Conservation (phyloP, 2,797 vertebrate species). For the Phalloptychus januarius region DNA sequence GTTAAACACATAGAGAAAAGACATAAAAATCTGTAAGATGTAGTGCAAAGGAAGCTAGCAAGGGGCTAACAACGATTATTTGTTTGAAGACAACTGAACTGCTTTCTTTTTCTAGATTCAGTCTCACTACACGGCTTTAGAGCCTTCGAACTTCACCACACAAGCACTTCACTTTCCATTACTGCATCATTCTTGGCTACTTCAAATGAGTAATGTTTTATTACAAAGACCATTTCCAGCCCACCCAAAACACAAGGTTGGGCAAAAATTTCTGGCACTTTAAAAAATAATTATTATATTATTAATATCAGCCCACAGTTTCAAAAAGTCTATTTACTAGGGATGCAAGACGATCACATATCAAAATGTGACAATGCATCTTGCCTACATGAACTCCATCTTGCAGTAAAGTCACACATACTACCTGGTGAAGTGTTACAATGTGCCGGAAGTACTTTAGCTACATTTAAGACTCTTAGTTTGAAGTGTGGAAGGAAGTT, state of each 20-base stretch:
- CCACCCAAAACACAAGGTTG: neutral
- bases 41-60: neutral
- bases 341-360: slow-evolving; percentile 4
- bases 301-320: neutral
- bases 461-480: neutral
- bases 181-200: neutral
- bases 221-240: neutral
- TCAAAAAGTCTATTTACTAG: slow-evolving; percentile 5
- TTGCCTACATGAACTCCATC: too few relatives aligned
- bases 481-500: neutral
- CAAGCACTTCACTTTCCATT: neutral
- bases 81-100: neutral
- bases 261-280: neutral
- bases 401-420: too few relatives aligned
- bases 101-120: neutral
- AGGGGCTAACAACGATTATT: neutral
- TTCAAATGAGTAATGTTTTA: neutral
- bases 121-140: neutral
- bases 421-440: too few relatives aligned
- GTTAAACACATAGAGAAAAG: neutral
- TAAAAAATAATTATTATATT: neutral
- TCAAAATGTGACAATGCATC: neutral
- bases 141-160: neutral
- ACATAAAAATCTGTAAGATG: neutral
- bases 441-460: too few relatives aligned